A percentile compares a stretch with the other conserved stretches of the same genome.
These are phyloP conservation scores for Drosophila carrolli DNA, from an alignment of 1,140 invertebrate species.

Conservation along the genomic window DNA sequence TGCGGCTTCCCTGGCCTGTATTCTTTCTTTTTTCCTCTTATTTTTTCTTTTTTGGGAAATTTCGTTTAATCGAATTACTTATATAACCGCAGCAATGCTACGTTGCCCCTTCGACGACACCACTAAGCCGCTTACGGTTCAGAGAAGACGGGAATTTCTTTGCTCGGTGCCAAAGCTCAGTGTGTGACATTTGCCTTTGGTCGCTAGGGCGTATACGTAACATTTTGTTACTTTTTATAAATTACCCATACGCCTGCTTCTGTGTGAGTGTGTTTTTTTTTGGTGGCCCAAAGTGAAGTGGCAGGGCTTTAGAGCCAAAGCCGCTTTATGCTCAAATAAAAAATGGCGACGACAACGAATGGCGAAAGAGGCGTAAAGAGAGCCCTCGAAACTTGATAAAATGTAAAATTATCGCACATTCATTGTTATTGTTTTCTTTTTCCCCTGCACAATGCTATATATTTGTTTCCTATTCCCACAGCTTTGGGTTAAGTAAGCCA, in stretches of 20 bases:
- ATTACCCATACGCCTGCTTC: conserved; percentile 24
- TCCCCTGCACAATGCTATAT: conserved; percentile 11
- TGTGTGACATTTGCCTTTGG: conserved; percentile 78
- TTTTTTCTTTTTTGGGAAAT: conserved; percentile 30
- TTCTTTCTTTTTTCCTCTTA: conserved; percentile 2
- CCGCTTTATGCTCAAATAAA: conserved; percentile 81
- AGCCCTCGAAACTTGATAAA: conserved; percentile 76
- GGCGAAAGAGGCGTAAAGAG: conserved; percentile 22
- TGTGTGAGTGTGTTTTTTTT: conserved; percentile 1
- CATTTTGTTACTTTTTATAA: conserved; percentile 75
- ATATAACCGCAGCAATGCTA: conserved; percentile 62
- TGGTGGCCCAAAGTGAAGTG: conserved; percentile 60
- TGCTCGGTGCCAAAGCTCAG: conserved; percentile 25
- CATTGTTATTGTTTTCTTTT: conserved; percentile 78
- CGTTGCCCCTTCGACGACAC: conserved; percentile 51
- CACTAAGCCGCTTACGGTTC: conserved; percentile 75
- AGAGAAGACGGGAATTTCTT: conserved; percentile 43
- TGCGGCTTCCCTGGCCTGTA: conserved; percentile 20
- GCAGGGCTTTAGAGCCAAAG: conserved; percentile 73
- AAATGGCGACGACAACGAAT: conserved; percentile 76
- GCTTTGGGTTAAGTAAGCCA: conserved; percentile 71
- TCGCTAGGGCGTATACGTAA: conserved; percentile 63
- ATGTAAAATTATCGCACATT: conserved; percentile 83
- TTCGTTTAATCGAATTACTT: conserved; percentile 79
- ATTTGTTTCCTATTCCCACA: conserved; percentile 11